Base-by-base conservation (phyloP, 1,140 invertebrate species). In the Zaprionus africanus region DNA sequence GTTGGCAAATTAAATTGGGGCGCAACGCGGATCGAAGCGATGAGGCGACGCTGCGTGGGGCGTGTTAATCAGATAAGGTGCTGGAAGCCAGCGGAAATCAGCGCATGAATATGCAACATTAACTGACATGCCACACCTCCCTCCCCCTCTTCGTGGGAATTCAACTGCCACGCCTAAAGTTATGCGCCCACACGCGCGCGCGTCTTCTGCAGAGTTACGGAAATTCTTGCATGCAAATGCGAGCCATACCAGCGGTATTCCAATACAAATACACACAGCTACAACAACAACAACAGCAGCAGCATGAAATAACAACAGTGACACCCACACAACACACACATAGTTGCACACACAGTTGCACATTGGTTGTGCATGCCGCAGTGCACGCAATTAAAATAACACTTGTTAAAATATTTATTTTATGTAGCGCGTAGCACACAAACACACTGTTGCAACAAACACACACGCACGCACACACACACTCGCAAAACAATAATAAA, bases 361-460 rank as follows among this genome's bases (percentile, higher is more conserved):
- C 53, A 78, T 78, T 85, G 76, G 73, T 43, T 69, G 68, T 43
- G n/a, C 69, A 70, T 67, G 73, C 65, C 62, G 76, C 79, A 77
- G 74, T 79, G 84, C 84, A 87, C 68, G 85, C 84, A 87, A 87
- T 87, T 87, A 87, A 87, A 87, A 87, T 87, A 88, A 88, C 84
- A 87, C 81, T 84, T 90, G 85, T 81, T 78, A 84, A 87, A 87
- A 87, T 87, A 87, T 87, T 87, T 87, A 88, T 84, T 88, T 83
- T 78, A 72, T 87, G 65, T 79, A 67, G 58, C 62, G 26, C 36
- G 63, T 66, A 24, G 38, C 43, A 53, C 56, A n/a, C n/a, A n/a
- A n/a, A 53, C 15, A 66, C 34, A 38, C 31, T 38, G 36, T 38
- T 38, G 36, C 41, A 46, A 19, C 22, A 46, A 17, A 49, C 9